phyloP scores from a whole-genome alignment of 2,113 vertebrate species.

The Pterocles burchelli region DNA sequence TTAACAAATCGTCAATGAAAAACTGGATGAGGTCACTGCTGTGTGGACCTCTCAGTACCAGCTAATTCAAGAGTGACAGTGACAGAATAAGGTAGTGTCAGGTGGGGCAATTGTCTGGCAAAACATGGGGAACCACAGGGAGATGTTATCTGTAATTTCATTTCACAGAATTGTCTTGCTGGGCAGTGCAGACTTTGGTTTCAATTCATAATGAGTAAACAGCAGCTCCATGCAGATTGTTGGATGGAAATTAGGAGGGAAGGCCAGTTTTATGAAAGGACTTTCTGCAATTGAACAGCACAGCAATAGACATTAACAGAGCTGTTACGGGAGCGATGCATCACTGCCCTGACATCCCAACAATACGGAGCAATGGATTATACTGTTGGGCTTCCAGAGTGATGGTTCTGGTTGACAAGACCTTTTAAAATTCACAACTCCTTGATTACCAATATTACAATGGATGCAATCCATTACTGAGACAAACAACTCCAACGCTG shows the following conservation, averaged over 20 bases:
- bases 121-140: neutral
- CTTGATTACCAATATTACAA: neutral
- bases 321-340: rapidly evolving
- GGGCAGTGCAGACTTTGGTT: neutral
- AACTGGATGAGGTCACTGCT: neutral
- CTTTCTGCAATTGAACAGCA: neutral
- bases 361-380: rapidly evolving
- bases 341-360: neutral
- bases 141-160: neutral
- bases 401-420: neutral
- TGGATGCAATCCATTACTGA: too few species aligned
- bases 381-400: neutral
- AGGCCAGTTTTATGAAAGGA: neutral
- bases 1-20: neutral
- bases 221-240: neutral
- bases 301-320: neutral
- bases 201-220: neutral
- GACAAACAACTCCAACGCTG: neutral
- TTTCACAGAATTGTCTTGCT: neutral
- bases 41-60: neutral
- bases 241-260: neutral
- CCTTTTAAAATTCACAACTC: neutral
- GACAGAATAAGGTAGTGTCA: neutral
- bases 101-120: neutral
- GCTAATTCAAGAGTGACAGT: neutral